Conservation (phyloP, 2,797 vertebrate species). For the Melanotaenia nigrans region DNA sequence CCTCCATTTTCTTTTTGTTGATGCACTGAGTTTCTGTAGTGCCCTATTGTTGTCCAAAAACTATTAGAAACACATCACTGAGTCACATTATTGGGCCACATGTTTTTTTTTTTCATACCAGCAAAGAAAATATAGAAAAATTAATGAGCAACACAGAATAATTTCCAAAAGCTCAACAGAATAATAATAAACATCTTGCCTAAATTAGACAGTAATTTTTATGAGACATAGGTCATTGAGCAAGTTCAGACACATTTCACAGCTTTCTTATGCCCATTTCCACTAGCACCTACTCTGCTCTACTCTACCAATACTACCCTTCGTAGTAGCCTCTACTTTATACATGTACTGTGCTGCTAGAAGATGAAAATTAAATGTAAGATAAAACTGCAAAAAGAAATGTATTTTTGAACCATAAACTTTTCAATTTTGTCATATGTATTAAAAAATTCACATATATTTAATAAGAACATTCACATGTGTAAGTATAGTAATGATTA, state of each 20-base stretch:
- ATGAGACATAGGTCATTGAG: background rate
- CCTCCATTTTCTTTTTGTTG: background rate
- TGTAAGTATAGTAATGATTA: too few relatives aligned
- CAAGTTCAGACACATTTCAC: background rate
- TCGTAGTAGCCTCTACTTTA: too few relatives aligned
- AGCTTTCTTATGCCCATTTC: background rate
- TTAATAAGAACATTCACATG: too few relatives aligned
- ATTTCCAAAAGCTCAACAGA: background rate
- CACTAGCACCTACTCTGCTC: too few relatives aligned
- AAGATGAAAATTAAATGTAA: too few relatives aligned
- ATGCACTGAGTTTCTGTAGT: background rate
- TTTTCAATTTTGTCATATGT: too few relatives aligned
- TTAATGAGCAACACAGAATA: background rate
- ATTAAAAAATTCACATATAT: too few relatives aligned
- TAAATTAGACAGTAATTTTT: background rate
- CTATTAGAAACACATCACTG: background rate
- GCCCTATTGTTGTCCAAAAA: background rate
- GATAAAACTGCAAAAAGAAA: too few relatives aligned
- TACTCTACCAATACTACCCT: too few relatives aligned
- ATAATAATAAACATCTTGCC: background rate
- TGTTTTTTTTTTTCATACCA: background rate
- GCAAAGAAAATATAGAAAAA: background rate
- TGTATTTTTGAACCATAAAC: too few relatives aligned
- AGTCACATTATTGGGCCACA: background rate
- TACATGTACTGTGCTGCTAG: too few relatives aligned